These are phyloP conservation scores for Urophycis tenuis DNA, from an alignment of 2,797 vertebrate genomes.

Conservation along the genomic window DNA sequence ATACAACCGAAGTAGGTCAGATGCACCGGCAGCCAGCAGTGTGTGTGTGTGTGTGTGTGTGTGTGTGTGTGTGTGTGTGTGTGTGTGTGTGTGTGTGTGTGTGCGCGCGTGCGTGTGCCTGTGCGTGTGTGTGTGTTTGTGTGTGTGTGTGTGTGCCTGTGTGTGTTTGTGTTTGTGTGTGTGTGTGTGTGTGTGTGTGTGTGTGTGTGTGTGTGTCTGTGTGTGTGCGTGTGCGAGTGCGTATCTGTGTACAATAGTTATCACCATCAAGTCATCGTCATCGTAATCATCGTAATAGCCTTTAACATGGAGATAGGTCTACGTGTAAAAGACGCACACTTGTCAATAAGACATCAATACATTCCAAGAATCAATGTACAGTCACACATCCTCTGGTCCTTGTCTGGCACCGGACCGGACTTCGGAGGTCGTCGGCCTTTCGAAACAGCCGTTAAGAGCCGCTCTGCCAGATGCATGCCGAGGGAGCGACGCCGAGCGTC, in stretches of 20 bases:
- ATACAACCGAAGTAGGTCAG: slow-evolving; percentile 72
- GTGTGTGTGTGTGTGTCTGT: slow-evolving; percentile 38
- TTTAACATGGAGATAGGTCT: background rate
- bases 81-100: slow-evolving; percentile 1
- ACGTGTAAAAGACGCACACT: background rate
- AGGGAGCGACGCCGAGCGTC: slow-evolving; percentile 48
- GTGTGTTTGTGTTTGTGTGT: no score
- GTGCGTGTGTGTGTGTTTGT: background rate
- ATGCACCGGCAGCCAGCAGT: slow-evolving; percentile 66
- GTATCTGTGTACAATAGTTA: no score
- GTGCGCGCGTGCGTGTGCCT: no score
- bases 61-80: slow-evolving; percentile 40
- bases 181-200: slow-evolving; percentile 53
- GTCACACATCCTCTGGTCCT: no score
- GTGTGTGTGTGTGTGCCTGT: slow-evolving; percentile 14
- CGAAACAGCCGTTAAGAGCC: background rate
- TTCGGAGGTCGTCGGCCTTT: no score
- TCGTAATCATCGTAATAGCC: slow-evolving; percentile 34
- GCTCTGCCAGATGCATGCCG: background rate
- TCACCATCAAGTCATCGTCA: no score
- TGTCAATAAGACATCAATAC: background rate
- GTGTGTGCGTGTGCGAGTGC: no score
- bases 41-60: slow-evolving; percentile 39
- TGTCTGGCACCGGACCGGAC: no score
- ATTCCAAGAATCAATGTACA: no score